Evolutionary conservation across 1,140 invertebrate genomes (phyloP), one percentile per base, ranked within the genome.

Genomic region (Temnothorax curvispinosus): DNA sequence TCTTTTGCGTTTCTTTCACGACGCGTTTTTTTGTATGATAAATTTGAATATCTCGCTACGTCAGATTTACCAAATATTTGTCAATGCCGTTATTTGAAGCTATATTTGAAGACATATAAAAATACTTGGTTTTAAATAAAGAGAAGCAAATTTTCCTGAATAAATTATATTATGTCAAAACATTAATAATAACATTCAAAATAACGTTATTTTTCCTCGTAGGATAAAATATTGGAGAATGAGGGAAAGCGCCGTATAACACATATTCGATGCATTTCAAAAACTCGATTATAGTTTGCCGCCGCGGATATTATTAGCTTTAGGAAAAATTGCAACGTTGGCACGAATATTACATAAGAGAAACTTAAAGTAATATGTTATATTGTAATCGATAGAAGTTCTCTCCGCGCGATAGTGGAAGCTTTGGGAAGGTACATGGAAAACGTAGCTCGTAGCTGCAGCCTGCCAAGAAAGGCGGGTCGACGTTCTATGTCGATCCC

Each of bases 131-230:
- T 41, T 41, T 56, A 74, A 41, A 74, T 41, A 1, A 32, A 27
- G 27, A 27, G 27, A 18, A 72, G n/a, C 15, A 21, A 56, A 41
- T 15, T 75, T 75, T 41, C 54, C 41, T 15, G 54, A 75, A 75
- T 58, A 75, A 58, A 75, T 75, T 75, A n/a, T 21, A 72, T 74
- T 15, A 41, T 15, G n/a, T 56, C 13, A 41, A 41, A 75, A 41
- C n/a, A 4, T n/a, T 60, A 27, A 56, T 27, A 6, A 41, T 58
- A 7, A 4, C 35, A 1, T 21, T 21, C 4, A 21, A 41, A 65
- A 64, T 54, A 35, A 75, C n/a, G 3, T 41, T 71, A 50, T 72
- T 75, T 75, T 58, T n/a, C n/a, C 6, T 58, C 11, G n/a, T 13
- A 3, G 18, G 2, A 74, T 27, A 58, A 60, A 58, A 75, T 75